phyloP scores from a whole-genome alignment of 2,797 vertebrate species.

The Tragelaphus eurycerus region DNA sequence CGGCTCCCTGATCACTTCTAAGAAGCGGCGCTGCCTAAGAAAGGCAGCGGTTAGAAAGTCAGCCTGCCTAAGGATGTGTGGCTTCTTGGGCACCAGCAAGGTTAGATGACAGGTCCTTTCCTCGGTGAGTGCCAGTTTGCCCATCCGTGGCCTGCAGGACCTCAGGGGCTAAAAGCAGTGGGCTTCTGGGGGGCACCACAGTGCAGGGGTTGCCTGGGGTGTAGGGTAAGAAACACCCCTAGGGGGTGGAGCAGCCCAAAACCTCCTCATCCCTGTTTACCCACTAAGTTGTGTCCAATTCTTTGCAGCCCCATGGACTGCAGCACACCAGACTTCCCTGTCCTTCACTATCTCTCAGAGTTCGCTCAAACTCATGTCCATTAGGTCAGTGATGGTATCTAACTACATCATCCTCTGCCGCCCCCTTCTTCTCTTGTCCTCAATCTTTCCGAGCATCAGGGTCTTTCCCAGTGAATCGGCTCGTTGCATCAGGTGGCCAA shows the following conservation, averaged over 20 bases:
- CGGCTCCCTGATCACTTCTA: background rate
- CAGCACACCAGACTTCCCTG: background rate
- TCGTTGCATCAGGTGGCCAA: background rate
- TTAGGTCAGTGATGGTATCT: background rate
- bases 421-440: background rate
- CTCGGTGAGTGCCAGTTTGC: background rate
- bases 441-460: background rate
- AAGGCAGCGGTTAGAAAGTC: background rate
- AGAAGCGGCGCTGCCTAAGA: background rate
- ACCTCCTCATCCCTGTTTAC: background rate
- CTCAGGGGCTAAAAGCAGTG: background rate
- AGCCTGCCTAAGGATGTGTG: background rate
- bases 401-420: background rate
- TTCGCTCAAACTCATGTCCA: background rate
- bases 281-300: background rate
- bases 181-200: background rate
- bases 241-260: background rate
- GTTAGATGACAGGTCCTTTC: background rate
- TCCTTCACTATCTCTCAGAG: background rate
- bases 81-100: background rate
- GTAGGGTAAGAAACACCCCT: background rate
- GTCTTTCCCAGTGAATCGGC: background rate
- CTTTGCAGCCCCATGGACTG: background rate
- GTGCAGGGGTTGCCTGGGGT: background rate
- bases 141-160: background rate